These are phyloP conservation scores for Neuroscelio doddi DNA, from an alignment of 2,888 invertebrate genomes.

Conservation along the genomic window DNA sequence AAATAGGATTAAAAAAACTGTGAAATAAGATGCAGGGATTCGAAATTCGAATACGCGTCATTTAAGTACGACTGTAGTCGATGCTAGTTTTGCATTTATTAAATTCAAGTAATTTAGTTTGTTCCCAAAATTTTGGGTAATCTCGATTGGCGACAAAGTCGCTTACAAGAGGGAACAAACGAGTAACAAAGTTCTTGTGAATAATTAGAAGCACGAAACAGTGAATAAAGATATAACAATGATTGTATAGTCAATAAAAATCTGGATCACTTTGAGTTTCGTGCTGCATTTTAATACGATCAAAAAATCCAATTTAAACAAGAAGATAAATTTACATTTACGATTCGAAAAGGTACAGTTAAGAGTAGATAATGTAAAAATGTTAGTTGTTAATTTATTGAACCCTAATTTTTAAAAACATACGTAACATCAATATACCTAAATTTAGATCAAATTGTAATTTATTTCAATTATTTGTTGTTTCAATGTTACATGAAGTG, in stretches of 20 bases:
- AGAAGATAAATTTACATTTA: too few relatives aligned
- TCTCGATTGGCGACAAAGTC: neutral
- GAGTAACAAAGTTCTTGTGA: neutral
- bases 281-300: neutral
- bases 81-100: slow-evolving; percentile 20
- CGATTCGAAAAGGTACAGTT: slow-evolving; percentile 13
- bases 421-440: slow-evolving; percentile 23
- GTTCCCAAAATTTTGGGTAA: neutral
- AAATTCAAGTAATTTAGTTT: neutral
- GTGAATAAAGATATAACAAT: neutral
- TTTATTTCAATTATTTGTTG: slow-evolving; percentile 30
- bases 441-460: slow-evolving; percentile 39
- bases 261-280: neutral
- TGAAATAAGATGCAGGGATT: slow-evolving; percentile 52
- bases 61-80: slow-evolving; percentile 21
- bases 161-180: neutral
- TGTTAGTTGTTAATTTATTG: slow-evolving; percentile 22
- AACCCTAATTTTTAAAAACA: too few relatives aligned
- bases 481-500: slow-evolving; percentile 38
- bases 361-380: slow-evolving; percentile 29
- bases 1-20: slow-evolving; percentile 62
- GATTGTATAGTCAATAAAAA: slow-evolving; percentile 6
- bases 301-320: slow-evolving; percentile 3
- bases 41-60: slow-evolving; percentile 59
- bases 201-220: neutral